Evolutionary conservation across 2,797 vertebrate genomes (phyloP).

Genomic region (Muraenolepis orangiensis): DNA sequence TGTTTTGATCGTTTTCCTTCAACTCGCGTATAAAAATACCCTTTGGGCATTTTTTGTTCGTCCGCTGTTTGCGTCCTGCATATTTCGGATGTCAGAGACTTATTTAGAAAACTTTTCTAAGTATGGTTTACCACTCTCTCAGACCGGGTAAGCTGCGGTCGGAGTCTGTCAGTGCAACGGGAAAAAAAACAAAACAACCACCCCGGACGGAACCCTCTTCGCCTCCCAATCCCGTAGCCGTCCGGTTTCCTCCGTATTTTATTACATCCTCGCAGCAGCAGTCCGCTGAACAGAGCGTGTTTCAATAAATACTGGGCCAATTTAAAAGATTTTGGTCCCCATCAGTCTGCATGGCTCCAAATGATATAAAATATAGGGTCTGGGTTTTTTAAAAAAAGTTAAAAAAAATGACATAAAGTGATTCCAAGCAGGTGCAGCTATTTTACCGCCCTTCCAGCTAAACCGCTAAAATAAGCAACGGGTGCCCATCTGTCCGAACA

Average conservation of each 20-base stretch:
- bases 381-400: no score
- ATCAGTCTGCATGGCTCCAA: not conserved
- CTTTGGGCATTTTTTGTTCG: not conserved
- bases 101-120: not conserved
- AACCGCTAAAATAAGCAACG: slow-evolving; percentile 53
- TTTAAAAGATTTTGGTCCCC: not conserved
- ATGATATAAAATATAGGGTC: not conserved
- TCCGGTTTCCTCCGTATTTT: not conserved
- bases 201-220: not conserved
- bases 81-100: not conserved
- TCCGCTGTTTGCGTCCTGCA: not conserved
- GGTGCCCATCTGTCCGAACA: slow-evolving; percentile 59
- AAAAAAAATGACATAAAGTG: not conserved
- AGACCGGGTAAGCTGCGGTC: not conserved
- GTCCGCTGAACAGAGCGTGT: not conserved
- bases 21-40: not conserved
- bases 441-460: slow-evolving; percentile 39
- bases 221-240: not conserved
- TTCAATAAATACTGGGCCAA: not conserved
- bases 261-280: not conserved
- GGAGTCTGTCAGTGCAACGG: not conserved
- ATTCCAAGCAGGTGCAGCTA: slow-evolving; percentile 60
- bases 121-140: not conserved
- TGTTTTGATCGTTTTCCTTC: not conserved
- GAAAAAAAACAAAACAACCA: no score